phyloP scores from a whole-genome alignment of 2,113 vertebrate species.

The Marmota monax region DNA sequence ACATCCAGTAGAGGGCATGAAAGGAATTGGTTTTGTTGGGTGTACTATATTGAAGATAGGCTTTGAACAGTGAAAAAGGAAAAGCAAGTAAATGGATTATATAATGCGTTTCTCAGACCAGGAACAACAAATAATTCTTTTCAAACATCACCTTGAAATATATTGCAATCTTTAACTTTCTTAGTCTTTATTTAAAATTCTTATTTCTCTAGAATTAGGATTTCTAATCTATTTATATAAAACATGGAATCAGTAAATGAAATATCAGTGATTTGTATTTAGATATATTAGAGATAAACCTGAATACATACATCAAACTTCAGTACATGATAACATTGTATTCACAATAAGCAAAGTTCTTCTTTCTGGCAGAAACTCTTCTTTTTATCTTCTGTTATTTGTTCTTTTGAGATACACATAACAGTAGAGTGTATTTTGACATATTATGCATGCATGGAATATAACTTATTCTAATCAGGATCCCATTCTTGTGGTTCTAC shows the following conservation, averaged over 20 bases:
- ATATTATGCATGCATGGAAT: too few species aligned
- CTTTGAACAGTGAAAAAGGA: neutral
- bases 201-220: neutral
- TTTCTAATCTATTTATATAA: neutral
- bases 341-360: neutral
- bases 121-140: neutral
- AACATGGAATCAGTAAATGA: slow-evolving; percentile 27
- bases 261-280: slow-evolving; percentile 12
- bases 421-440: too few species aligned
- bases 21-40: slow-evolving; percentile 54
- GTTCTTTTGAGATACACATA: too few species aligned
- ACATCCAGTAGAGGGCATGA: slow-evolving; percentile 80
- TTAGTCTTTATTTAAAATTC: slow-evolving; percentile 37
- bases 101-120: neutral
- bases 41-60: neutral
- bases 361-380: neutral
- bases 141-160: slow-evolving; percentile 7
- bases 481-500: too few species aligned
- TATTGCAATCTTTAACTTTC: neutral
- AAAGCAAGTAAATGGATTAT: neutral
- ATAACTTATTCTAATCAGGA: too few species aligned
- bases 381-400: too few species aligned
- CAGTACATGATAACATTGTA: neutral
- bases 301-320: neutral
- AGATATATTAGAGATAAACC: neutral